Conservation (phyloP, 2,888 invertebrate species). For the Brachylomia viminalis region DNA sequence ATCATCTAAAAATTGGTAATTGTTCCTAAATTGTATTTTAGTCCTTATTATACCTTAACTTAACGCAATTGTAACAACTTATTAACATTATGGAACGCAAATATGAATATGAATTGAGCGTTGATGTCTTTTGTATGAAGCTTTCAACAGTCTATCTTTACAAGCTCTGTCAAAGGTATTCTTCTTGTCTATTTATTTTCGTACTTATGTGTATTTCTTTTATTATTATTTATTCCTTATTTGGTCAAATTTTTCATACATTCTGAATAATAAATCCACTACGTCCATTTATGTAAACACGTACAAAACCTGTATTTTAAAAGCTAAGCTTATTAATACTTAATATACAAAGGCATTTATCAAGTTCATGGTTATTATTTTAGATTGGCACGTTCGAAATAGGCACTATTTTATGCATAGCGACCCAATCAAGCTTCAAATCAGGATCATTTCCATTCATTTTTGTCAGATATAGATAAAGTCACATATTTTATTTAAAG, state of each 20-base stretch:
- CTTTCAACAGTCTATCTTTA: neutral
- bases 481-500: constrained; percentile 46
- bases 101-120: constrained; percentile 7
- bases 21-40: too few relatives aligned
- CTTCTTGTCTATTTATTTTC: neutral
- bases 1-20: too few relatives aligned
- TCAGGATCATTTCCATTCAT: constrained; percentile 30
- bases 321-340: neutral
- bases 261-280: neutral
- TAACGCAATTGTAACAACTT: too few relatives aligned
- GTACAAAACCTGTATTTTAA: neutral
- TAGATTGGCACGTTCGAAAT: constrained; percentile 1
- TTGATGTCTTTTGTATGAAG: constrained; percentile 54
- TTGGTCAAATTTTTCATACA: neutral
- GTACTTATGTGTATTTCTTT: neutral
- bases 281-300: neutral
- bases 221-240: neutral
- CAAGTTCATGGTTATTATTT: constrained; percentile 40
- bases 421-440: constrained; percentile 7
- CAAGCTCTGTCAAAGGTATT: neutral
- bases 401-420: constrained; percentile 16
- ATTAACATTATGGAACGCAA: too few relatives aligned
- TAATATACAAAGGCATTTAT: neutral
- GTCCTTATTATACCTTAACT: too few relatives aligned
- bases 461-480: constrained; percentile 35